Evolutionary conservation across 2,113 vertebrate genomes (phyloP).

Genomic region (Lutjanus erythropterus): DNA sequence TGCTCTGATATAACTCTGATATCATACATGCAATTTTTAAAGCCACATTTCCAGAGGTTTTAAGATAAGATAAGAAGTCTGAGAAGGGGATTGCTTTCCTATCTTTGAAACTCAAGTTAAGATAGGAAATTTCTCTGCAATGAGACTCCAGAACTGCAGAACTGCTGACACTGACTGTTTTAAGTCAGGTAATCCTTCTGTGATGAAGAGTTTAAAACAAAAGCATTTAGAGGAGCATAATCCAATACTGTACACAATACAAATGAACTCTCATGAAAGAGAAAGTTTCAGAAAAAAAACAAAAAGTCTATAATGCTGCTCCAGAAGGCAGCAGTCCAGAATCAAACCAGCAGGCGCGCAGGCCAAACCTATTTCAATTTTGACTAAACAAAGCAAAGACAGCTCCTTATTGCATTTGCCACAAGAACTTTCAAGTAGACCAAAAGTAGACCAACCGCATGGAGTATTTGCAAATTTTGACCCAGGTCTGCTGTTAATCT

Average conservation of each 20-base stretch:
- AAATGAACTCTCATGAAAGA: constrained; percentile 30
- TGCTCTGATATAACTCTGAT: too few species aligned
- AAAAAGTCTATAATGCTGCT: constrained; percentile 16
- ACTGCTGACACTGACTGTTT: background rate
- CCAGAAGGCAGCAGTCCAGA: constrained; percentile 65
- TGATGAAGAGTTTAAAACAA: background rate
- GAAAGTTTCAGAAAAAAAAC: background rate
- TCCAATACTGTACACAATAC: background rate
- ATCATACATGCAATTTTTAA: too few species aligned
- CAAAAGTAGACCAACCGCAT: constrained; percentile 65
- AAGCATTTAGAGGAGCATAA: background rate
- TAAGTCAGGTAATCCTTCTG: background rate
- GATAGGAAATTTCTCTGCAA: too few species aligned
- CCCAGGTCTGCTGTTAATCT: constrained; percentile 73
- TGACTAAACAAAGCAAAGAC: constrained; percentile 71
- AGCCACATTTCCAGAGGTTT: too few species aligned
- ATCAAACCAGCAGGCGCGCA: constrained; percentile 41
- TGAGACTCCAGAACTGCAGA: too few species aligned
- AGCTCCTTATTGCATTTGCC: constrained; percentile 70
- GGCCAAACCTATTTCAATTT: constrained; percentile 72
- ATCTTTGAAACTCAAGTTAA: too few species aligned
- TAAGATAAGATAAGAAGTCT: too few species aligned
- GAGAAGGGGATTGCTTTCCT: too few species aligned
- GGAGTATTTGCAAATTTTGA: constrained; percentile 56
- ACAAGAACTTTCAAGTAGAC: constrained; percentile 62